phyloP scores from a whole-genome alignment of 1,140 invertebrate species.

The Rhagoletis pomonella region DNA sequence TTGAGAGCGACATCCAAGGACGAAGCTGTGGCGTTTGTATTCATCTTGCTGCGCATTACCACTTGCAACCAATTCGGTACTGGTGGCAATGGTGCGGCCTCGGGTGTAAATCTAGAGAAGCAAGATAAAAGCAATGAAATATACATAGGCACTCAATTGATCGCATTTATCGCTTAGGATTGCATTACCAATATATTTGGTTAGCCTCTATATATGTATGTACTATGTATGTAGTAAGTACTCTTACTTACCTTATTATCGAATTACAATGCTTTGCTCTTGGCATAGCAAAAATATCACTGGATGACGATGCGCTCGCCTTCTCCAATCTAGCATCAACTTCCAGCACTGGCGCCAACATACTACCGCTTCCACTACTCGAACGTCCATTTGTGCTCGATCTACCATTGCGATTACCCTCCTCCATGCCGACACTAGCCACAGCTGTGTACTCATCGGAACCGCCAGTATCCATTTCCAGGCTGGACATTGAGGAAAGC shows the following conservation, averaged over 20 bases:
- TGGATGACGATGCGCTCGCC: slow-evolving; percentile 58
- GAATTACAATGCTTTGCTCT: slow-evolving; percentile 67
- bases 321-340: slow-evolving; percentile 66
- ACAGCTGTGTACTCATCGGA: slow-evolving; percentile 61
- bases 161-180: too few species aligned
- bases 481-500: slow-evolving; percentile 65
- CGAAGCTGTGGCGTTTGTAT: slow-evolving; percentile 55
- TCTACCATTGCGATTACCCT: neutral
- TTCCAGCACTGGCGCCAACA: slow-evolving; percentile 62
- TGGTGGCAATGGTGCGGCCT: slow-evolving; percentile 63
- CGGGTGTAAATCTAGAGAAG: slow-evolving; percentile 67
- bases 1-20: neutral
- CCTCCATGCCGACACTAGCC: neutral
- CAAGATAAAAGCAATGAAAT: neutral
- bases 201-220: too few species aligned
- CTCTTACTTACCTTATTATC: slow-evolving; percentile 66
- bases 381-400: neutral
- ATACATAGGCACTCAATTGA: too few species aligned
- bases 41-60: slow-evolving; percentile 73
- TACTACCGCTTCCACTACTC: slow-evolving; percentile 13
- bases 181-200: too few species aligned
- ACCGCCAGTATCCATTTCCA: slow-evolving; percentile 64
- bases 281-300: slow-evolving; percentile 67
- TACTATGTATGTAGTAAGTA: too few species aligned
- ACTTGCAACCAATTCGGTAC: slow-evolving; percentile 73